Evolutionary conservation across 2,888 invertebrate genomes (phyloP).

Genomic region (Hydraecia micacea): DNA sequence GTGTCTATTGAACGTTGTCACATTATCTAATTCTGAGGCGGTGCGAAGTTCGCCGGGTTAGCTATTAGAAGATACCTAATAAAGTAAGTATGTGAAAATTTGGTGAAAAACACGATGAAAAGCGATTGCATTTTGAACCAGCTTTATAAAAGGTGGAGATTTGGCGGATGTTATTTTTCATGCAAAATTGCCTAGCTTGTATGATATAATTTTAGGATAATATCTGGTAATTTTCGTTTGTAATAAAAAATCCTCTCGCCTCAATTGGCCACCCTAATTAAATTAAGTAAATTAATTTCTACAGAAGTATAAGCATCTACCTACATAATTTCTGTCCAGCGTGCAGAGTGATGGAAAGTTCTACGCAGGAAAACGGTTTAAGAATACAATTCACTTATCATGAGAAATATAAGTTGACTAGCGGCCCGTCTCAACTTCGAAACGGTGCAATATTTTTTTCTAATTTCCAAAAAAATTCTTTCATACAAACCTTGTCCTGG

Average conservation of each 20-base stretch:
- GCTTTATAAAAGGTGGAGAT: neutral
- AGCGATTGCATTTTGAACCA: neutral
- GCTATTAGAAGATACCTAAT: neutral
- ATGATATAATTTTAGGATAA: neutral
- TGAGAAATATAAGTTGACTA: no score
- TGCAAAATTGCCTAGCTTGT: neutral
- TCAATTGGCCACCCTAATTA: neutral
- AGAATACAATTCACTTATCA: no score
- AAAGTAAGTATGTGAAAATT: neutral
- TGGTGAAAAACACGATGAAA: neutral
- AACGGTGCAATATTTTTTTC: no score
- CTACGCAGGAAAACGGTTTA: neutral
- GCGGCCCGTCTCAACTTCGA: no score
- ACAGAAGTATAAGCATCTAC: neutral
- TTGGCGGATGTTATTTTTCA: neutral
- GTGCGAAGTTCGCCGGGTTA: no score
- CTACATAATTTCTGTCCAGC: neutral
- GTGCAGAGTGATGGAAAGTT: neutral
- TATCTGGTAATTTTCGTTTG: neutral
- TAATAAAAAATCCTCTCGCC: neutral
- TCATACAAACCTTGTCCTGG: no score
- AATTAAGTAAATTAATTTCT: neutral
- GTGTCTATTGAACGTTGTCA: no score
- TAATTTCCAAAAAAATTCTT: no score
- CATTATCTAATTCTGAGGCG: no score